These are phyloP conservation scores for Drosophila rufa DNA, from an alignment of 1,140 invertebrate genomes.

Conservation along the genomic window DNA sequence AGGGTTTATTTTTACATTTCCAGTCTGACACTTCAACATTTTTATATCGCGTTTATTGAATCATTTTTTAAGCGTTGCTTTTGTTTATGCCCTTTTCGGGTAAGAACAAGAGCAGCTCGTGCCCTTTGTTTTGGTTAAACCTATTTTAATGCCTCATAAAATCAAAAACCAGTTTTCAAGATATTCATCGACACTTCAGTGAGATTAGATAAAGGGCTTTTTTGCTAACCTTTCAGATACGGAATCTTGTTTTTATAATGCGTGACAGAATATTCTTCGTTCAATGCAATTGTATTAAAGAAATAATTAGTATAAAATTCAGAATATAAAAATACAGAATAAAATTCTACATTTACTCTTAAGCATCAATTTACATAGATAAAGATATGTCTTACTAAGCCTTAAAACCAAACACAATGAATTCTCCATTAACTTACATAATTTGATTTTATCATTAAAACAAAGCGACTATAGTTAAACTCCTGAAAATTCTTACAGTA, in stretches of 20 bases:
- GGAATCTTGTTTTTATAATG: slow-evolving; percentile 7
- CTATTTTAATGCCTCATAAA: slow-evolving; percentile 33
- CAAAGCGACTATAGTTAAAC: neutral
- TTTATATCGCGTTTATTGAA: neutral
- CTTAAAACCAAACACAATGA: neutral
- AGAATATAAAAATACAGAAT: too few relatives aligned
- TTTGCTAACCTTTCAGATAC: slow-evolving; percentile 5
- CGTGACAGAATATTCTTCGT: slow-evolving; percentile 5
- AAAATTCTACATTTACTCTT: neutral
- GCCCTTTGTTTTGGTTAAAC: slow-evolving; percentile 32
- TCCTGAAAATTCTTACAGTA: neutral
- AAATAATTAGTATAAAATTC: too few relatives aligned
- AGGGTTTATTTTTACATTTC: neutral
- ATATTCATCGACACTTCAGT: neutral
- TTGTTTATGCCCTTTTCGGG: slow-evolving; percentile 1
- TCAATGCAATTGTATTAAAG: neutral
- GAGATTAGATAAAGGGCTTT: slow-evolving; percentile 20
- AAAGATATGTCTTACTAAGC: too few relatives aligned
- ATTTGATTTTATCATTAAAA: neutral
- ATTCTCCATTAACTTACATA: neutral
- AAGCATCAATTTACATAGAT: neutral
- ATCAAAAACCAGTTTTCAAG: slow-evolving; percentile 44
- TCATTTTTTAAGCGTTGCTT: neutral
- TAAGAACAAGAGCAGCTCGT: slow-evolving; percentile 28
- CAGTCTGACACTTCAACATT: neutral